phyloP scores from a whole-genome alignment of 2,888 invertebrate genomes.

The Agrochola macilenta region DNA sequence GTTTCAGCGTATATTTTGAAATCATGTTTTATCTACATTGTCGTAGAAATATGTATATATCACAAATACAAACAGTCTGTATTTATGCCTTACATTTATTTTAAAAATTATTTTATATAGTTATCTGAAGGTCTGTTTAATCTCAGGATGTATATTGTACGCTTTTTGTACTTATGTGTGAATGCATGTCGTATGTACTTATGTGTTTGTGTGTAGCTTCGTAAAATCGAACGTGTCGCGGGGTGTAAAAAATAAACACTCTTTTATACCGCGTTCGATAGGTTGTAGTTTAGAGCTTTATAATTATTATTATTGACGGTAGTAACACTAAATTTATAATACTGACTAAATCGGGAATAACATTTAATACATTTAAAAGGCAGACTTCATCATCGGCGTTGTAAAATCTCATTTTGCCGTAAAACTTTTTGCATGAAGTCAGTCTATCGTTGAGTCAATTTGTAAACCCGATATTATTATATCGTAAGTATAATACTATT shows the following conservation, averaged over 20 bases:
- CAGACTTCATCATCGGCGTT: constrained; percentile 1
- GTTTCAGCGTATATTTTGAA: constrained; percentile 33
- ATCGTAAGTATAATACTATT: constrained; percentile 20
- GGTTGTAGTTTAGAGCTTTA: constrained; percentile 67
- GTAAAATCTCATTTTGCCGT: constrained; percentile 6
- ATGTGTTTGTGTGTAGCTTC: constrained; percentile 67
- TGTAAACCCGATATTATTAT: constrained; percentile 25
- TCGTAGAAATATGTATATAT: constrained; percentile 30
- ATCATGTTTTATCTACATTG: constrained; percentile 26
- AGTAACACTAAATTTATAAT: constrained; percentile 38
- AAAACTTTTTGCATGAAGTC: background rate
- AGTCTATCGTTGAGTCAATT: constrained; percentile 33
- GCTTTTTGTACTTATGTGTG: constrained; percentile 86
- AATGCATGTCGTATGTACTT: constrained; percentile 72
- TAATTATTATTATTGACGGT: constrained; percentile 47
- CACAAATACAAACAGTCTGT: constrained; percentile 44
- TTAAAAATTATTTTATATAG: constrained; percentile 43
- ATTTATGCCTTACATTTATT: constrained; percentile 44
- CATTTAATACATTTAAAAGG: background rate
- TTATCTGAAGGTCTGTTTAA: constrained; percentile 76
- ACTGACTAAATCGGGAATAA: constrained; percentile 14
- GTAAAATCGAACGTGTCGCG: constrained; percentile 49
- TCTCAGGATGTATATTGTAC: constrained; percentile 79
- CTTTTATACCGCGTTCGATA: constrained; percentile 47
- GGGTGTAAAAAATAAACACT: constrained; percentile 38